phyloP scores from a whole-genome alignment of 2,797 vertebrate species.

The Sebastiscus tertius region DNA sequence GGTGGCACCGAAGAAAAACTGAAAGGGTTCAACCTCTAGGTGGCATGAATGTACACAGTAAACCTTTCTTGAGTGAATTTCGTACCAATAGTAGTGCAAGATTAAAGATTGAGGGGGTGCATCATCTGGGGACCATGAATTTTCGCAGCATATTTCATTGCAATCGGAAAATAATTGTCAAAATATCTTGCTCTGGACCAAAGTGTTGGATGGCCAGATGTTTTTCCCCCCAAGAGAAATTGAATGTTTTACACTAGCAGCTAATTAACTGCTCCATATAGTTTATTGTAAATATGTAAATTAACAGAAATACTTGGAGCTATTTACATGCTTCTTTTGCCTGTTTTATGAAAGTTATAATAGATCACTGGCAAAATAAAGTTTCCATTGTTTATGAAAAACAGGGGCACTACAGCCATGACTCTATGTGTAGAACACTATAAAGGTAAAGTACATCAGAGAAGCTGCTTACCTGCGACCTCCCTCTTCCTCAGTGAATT shows the following conservation, averaged over 20 bases:
- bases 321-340: neutral
- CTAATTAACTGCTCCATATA: neutral
- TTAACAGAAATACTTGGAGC: neutral
- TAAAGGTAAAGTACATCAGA: neutral
- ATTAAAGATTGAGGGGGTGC: too few species aligned
- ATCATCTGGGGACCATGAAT: neutral
- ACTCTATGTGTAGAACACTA: neutral
- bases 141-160: neutral
- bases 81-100: neutral
- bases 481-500: conserved; percentile 89
- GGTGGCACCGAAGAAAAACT: neutral
- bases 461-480: conserved; percentile 86
- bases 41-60: neutral
- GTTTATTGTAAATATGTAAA: neutral
- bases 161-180: neutral
- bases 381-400: neutral
- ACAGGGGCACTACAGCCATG: neutral
- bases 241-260: neutral
- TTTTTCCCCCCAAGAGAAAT: neutral
- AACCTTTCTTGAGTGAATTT: neutral
- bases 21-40: neutral
- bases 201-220: neutral
- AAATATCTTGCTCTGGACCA: neutral
- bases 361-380: neutral
- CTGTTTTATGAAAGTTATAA: neutral